Base-by-base conservation (phyloP, 2,113 vertebrate genomes). In the Climacteris rufus region DNA sequence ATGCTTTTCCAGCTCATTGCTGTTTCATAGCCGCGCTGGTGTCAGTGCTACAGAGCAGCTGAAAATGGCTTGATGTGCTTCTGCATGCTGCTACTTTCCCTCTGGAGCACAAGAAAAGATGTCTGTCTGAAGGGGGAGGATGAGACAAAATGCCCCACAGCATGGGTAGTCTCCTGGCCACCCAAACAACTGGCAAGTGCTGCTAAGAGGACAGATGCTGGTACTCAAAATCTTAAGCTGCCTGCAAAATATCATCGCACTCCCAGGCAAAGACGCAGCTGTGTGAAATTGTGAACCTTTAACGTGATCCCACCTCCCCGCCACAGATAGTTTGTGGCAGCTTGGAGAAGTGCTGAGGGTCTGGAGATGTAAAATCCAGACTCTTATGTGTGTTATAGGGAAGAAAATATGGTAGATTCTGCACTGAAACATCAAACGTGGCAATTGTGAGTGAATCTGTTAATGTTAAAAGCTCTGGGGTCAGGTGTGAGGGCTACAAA, bases 1-100 rank as follows among this genome's bases (percentile, higher is more conserved):
- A 95, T 96, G 95, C 95, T 94, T 91, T 96, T 97, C 95, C 92
- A 96, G 93, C 96, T 94, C 94, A 90, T 60, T 97, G 96, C 93
- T 96, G 95, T 94, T 97, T 93, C 95, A 89, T 93, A 96, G 97
- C 93, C 0, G 1, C 70, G 61, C 90, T 96, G 88, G 90, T 96
- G 95, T 96, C 92, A 91, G 75, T 93, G 87, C 75, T 93, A 91
- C 82, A 68, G 90, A 97, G 91, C 95, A 95, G 95, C 96, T 96
- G 96, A 96, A 91, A 96, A 93, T 79, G 94, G 69, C 92, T 95
- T 69, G 90, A 89, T 96, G 89, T 93, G 87, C 87, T 96, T 94
- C 93, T 96, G 94, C 65, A 27, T 72, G 72, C 83, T 81, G 70
- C 64, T 86, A 60, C 88, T 96, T 93, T 85, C 90, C 83, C 89